These are phyloP conservation scores for Ptilonorhynchus violaceus DNA, from an alignment of 2,113 vertebrate genomes.

Conservation along the genomic window DNA sequence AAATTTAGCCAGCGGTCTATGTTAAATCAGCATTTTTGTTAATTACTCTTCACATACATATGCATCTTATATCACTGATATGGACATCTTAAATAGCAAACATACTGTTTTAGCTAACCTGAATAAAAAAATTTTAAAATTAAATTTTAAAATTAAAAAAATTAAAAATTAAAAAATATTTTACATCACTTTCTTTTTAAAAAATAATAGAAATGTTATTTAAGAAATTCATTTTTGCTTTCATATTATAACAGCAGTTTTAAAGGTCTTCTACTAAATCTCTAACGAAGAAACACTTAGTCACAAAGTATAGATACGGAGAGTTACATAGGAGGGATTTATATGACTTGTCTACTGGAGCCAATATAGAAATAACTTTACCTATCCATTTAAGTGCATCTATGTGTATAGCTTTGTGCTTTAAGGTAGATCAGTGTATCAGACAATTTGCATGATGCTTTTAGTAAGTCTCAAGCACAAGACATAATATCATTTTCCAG, in stretches of 20 bases:
- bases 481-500: neutral
- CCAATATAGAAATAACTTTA: neutral
- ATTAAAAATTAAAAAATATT: neutral
- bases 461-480: neutral
- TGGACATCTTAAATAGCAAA: neutral
- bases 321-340: neutral
- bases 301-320: neutral
- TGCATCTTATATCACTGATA: neutral
- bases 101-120: neutral
- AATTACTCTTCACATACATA: neutral
- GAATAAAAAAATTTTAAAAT: neutral
- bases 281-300: neutral
- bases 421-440: neutral
- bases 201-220: neutral
- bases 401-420: neutral
- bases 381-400: neutral
- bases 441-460: neutral
- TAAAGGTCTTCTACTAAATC: neutral
- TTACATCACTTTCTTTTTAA: neutral
- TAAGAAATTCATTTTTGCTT: neutral
- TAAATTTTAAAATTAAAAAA: neutral
- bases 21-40: neutral
- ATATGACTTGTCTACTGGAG: neutral
- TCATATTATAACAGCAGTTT: neutral
- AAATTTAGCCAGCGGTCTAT: neutral